A percentile compares a stretch with the other conserved stretches of the same genome.
phyloP scores from a whole-genome alignment of 2,797 vertebrate species.

The Sus cebifrons region DNA sequence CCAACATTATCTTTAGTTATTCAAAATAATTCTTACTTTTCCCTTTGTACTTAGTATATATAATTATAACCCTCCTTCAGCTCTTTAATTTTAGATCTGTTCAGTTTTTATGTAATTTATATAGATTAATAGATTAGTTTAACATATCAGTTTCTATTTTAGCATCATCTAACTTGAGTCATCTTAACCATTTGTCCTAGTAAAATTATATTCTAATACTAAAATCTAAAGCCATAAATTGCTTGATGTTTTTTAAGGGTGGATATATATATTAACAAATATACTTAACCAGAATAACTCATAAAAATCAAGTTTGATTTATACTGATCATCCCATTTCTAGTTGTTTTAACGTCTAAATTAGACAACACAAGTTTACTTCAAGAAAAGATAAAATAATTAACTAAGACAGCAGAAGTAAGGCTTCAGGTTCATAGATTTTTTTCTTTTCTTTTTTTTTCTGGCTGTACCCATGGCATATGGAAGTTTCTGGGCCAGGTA shows the following conservation, averaged over 20 bases:
- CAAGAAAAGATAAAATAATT: constrained; percentile 17
- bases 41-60: neutral
- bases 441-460: neutral
- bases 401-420: neutral
- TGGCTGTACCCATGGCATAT: no score
- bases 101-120: neutral
- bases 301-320: constrained; percentile 38
- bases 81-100: constrained; percentile 53
- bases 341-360: constrained; percentile 23
- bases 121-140: neutral
- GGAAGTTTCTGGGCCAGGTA: no score
- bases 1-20: neutral
- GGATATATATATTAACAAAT: constrained; percentile 22
- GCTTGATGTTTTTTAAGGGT: neutral
- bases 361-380: constrained; percentile 13
- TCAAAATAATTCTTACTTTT: constrained; percentile 48
- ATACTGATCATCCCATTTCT: neutral
- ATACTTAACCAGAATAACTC: constrained; percentile 3
- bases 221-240: neutral
- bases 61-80: neutral
- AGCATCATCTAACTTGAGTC: neutral
- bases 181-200: constrained; percentile 36
- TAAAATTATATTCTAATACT: constrained; percentile 23
- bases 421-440: neutral
- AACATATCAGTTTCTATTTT: neutral